Base-by-base conservation (phyloP, 2,113 vertebrate genomes). In the Nicator chloris region DNA sequence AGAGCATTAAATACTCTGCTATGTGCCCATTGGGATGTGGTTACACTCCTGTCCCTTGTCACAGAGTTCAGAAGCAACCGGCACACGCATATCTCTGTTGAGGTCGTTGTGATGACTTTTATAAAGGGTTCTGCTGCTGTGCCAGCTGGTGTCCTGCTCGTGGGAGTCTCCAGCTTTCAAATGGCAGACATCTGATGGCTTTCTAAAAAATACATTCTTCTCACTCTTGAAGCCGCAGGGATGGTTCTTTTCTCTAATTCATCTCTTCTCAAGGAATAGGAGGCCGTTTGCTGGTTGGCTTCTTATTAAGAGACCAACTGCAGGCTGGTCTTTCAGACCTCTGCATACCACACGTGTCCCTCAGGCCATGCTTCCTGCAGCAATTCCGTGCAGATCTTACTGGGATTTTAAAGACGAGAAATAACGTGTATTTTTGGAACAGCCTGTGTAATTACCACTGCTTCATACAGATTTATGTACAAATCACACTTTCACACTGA, bases 51-150 rank as follows among this genome's bases (percentile, higher is more conserved):
- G 59, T 35, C 98, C 97, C 97, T 98, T 98, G 91, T 90, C 92
- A 89, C 96, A 98, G 59, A 98, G 96, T 93, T 98, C 98, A 75
- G 97, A 98, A 44, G 98, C 97, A 47, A 97, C 96, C 93, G 97
- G 98, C 97, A 97, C 97, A 65, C 69, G 97, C 30, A 96, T 93
- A 47, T 97, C 98, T 97, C 97, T 96, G 49, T 97, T 97, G 91
- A 98, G 94, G 22, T 98, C 97, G 19, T 96, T 98, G 96, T 98
- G 97, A 91, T 97, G 92, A 44, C 96, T 98, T 57, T 98, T 47
- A 97, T 42, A 72, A 98, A 98, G 30, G 97, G 97, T 56, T 97
- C 96, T 77, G 98, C 97, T 70, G 98, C 98, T 30, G 98, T 97
- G 57, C 97, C 98, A 15, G 90, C 98, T 51, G 97, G 96, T 76